These are phyloP conservation scores for Hypsibius dujardini DNA, from an alignment of 1,140 invertebrate species.

Conservation along the genomic window DNA sequence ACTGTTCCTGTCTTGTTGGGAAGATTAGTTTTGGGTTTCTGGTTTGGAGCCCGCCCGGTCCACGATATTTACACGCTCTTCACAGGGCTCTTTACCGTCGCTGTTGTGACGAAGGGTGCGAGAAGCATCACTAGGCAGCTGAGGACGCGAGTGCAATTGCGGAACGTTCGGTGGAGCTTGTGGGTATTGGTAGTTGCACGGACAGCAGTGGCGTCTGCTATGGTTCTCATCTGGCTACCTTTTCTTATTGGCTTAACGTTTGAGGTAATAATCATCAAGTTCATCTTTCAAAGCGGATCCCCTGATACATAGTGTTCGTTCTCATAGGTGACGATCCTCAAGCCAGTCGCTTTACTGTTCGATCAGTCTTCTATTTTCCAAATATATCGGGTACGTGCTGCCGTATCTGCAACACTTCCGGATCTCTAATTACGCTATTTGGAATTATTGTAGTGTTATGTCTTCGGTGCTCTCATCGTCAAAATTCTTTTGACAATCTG, in stretches of 20 bases:
- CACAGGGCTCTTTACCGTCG: conserved; percentile 2
- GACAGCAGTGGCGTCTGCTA: conserved; percentile 46
- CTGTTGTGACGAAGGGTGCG: background rate
- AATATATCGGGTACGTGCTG: conserved; percentile 41
- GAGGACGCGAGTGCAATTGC: conserved; percentile 19
- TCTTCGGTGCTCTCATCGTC: conserved; percentile 12
- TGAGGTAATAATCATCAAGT: conserved; percentile 75
- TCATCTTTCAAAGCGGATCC: conserved; percentile 36
- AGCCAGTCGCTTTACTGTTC: conserved; percentile 74
- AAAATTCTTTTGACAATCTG: conserved; percentile 11
- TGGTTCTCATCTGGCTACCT: conserved; percentile 75
- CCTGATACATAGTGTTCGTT: too few species aligned
- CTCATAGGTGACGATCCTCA: conserved; percentile 53
- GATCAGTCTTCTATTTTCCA: conserved; percentile 85
- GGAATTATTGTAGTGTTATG: conserved; percentile 6
- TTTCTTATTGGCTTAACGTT: conserved; percentile 74
- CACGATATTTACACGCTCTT: conserved; percentile 74
- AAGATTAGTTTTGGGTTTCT: conserved; percentile 63
- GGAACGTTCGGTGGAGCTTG: conserved; percentile 23
- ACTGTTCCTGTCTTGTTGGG: conserved; percentile 69
- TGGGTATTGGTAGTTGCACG: conserved; percentile 32
- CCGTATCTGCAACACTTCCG: background rate
- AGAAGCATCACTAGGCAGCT: conserved; percentile 14
- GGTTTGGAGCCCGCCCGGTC: conserved; percentile 47
- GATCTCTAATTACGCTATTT: conserved; percentile 21